Percentiles rank a stretch among this genome's conserved stretches.
These are phyloP conservation scores for Halisarca cf. caerulea DNA, from an alignment of 37 sponge, comb jelly and placozoan genomes.

Conservation along the genomic window DNA sequence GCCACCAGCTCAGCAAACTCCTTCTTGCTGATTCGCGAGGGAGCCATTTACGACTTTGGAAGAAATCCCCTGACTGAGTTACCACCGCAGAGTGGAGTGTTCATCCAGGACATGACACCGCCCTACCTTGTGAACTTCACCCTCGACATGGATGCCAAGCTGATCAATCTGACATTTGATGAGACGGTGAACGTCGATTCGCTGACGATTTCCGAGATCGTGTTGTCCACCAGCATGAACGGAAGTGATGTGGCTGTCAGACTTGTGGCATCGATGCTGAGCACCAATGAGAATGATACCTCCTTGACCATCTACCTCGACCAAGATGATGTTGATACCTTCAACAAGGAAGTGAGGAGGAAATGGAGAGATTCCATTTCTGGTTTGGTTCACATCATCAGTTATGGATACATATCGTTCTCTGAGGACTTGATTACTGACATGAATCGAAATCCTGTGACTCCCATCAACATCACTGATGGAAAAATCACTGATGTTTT, in stretches of 20 bases:
- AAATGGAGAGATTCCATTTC: constrained; percentile 44
- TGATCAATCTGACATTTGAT: constrained; percentile 63
- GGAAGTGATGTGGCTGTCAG: constrained; percentile 24
- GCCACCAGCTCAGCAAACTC: constrained; percentile 49
- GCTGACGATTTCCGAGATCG: constrained; percentile 44
- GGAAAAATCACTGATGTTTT: constrained; percentile 61
- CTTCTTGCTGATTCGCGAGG: constrained; percentile 51
- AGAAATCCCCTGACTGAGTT: constrained; percentile 46
- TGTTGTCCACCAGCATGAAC: constrained; percentile 45
- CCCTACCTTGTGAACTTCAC: constrained; percentile 62
- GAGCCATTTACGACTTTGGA: constrained; percentile 55
- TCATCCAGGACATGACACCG: constrained; percentile 56
- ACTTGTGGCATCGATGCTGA: constrained; percentile 24
- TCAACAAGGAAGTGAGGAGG: constrained; percentile 49
- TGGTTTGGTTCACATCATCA: not conserved
- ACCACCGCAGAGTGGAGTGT: constrained; percentile 36
- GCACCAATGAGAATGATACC: constrained; percentile 49
- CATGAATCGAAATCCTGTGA: constrained; percentile 68
- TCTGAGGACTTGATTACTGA: constrained; percentile 54
- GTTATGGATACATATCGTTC: constrained; percentile 56
- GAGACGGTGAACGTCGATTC: constrained; percentile 74
- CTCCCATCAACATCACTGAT: constrained; percentile 27
- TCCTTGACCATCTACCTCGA: constrained; percentile 49
- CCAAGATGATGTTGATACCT: constrained; percentile 66
- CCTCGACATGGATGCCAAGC: constrained; percentile 71